Percentiles rank a stretch among this genome's conserved stretches.
Evolutionary conservation across 2,888 invertebrate genomes (phyloP).

Genomic region (Euplexia lucipara): DNA sequence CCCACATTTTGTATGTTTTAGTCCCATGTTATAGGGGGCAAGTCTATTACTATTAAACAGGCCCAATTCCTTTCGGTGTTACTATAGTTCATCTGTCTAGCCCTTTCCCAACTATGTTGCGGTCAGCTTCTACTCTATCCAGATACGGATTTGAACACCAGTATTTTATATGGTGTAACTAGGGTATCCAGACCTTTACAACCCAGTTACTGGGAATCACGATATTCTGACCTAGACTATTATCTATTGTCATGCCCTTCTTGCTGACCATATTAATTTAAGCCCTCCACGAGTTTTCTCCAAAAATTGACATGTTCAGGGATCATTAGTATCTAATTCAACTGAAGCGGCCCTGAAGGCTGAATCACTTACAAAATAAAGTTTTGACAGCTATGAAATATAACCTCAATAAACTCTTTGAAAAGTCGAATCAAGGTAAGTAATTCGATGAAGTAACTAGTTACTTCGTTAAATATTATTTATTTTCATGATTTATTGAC

Average conservation of each 20-base stretch:
- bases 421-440: conserved; percentile 40
- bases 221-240: too few relatives aligned
- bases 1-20: too few relatives aligned
- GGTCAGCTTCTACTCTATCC: too few relatives aligned
- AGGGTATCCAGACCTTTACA: too few relatives aligned
- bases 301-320: not conserved
- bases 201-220: too few relatives aligned
- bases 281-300: not conserved
- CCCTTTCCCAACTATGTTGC: too few relatives aligned
- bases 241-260: not conserved
- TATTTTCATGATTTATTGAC: conserved; percentile 52
- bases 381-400: conserved; percentile 44
- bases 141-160: too few relatives aligned
- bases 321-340: conserved; percentile 5
- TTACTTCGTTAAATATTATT: conserved; percentile 26
- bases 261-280: not conserved
- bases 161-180: too few relatives aligned
- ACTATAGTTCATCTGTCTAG: too few relatives aligned
- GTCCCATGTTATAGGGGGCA: too few relatives aligned
- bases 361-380: conserved; percentile 16
- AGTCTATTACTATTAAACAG: too few relatives aligned
- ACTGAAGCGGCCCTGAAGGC: conserved; percentile 5
- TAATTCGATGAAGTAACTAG: conserved; percentile 21
- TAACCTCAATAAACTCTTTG: conserved; percentile 24
- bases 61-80: too few relatives aligned